These are phyloP conservation scores for Catharus bicknelli DNA, from an alignment of 2,113 vertebrate species.

Conservation along the genomic window DNA sequence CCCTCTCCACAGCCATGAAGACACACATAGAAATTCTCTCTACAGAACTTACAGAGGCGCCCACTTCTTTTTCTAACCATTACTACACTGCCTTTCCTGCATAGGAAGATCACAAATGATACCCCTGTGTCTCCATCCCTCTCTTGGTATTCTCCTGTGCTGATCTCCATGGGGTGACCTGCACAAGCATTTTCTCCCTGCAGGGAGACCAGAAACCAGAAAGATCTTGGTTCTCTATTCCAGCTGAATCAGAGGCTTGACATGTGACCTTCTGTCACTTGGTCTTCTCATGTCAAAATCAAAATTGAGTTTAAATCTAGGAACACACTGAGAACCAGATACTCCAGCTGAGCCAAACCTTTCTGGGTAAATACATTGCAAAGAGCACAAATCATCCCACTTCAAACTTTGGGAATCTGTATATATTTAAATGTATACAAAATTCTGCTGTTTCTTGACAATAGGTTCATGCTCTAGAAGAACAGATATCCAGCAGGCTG, in stretches of 20 bases:
- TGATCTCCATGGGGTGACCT: background rate
- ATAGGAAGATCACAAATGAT: background rate
- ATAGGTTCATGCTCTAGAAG: conserved; percentile 21
- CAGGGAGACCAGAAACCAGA: background rate
- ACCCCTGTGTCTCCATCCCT: too few species aligned
- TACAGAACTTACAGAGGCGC: background rate
- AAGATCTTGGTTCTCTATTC: background rate
- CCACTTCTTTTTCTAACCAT: background rate
- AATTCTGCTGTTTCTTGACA: conserved; percentile 41
- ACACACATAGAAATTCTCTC: background rate
- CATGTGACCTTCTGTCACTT: conserved; percentile 5
- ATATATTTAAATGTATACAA: conserved; percentile 51
- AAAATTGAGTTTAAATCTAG: background rate
- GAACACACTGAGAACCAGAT: conserved; percentile 5
- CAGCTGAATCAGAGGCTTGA: background rate
- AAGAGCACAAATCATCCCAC: conserved; percentile 39
- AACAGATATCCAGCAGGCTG: conserved; percentile 45
- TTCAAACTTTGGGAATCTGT: conserved; percentile 53
- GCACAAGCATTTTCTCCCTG: background rate
- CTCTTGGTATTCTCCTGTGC: background rate
- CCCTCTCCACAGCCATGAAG: background rate
- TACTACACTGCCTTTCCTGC: background rate
- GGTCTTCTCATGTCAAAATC: conserved; percentile 32
- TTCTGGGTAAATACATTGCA: conserved; percentile 28
- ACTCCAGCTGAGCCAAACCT: conserved; percentile 9